These are phyloP conservation scores for Leptodactylus fallax DNA, from an alignment of 2,797 vertebrate genomes.

Conservation along the genomic window DNA sequence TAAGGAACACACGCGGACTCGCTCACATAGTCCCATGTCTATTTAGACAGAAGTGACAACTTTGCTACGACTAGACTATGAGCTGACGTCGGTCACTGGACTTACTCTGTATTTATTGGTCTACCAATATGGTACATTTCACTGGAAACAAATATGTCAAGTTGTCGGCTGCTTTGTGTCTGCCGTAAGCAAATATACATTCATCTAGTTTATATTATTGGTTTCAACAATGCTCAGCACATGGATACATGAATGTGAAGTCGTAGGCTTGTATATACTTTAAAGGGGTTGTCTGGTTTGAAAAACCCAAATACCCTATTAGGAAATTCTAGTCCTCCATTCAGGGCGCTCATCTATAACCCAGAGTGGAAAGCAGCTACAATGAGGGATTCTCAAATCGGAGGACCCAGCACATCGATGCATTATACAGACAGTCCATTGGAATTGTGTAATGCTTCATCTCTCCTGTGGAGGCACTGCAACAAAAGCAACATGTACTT, in stretches of 20 bases:
- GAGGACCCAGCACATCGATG: background rate
- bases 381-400: background rate
- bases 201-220: background rate
- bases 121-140: background rate
- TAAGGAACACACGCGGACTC: background rate
- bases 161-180: slow-evolving; percentile 3
- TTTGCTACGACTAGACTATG: background rate
- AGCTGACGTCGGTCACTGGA: background rate
- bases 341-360: background rate
- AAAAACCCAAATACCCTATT: too few species aligned
- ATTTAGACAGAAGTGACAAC: background rate
- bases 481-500: too few species aligned
- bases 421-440: background rate
- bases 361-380: too few species aligned
- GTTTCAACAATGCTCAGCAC: background rate
- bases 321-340: too few species aligned
- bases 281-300: too few species aligned
- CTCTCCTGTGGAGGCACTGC: too few species aligned
- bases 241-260: background rate
- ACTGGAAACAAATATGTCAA: background rate
- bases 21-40: background rate
- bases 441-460: too few species aligned
- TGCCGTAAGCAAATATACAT: background rate
- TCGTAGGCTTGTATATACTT: background rate
- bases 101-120: background rate